phyloP scores from a whole-genome alignment of 2,888 invertebrate genomes.

The Cantharis nigra region DNA sequence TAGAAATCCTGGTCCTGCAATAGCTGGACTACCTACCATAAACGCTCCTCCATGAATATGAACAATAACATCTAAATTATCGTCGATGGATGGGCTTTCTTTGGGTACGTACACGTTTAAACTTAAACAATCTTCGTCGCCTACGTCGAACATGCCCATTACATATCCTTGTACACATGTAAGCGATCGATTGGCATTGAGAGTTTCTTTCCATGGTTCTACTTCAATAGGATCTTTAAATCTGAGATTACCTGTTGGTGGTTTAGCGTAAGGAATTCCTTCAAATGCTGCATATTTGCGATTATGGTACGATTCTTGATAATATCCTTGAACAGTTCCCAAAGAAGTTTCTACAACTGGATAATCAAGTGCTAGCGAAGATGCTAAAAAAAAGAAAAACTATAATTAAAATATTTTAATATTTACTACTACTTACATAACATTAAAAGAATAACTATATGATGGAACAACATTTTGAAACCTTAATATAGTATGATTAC shows the following conservation, averaged over 20 bases:
- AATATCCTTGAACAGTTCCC: slow-evolving; percentile 36
- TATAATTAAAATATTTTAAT: no score
- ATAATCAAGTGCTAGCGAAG: not conserved
- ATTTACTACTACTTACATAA: no score
- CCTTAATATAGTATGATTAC: no score
- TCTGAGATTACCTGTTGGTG: slow-evolving; percentile 40
- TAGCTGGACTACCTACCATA: not conserved
- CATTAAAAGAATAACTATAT: no score
- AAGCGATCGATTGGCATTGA: slow-evolving; percentile 41
- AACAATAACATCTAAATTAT: slow-evolving; percentile 16
- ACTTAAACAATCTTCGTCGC: slow-evolving; percentile 14
- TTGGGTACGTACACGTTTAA: slow-evolving; percentile 16
- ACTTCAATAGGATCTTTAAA: slow-evolving; percentile 36
- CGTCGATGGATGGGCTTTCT: not conserved
- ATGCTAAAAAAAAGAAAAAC: no score
- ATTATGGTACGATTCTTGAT: slow-evolving; percentile 37
- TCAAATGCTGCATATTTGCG: slow-evolving; percentile 40
- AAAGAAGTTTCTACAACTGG: slow-evolving; percentile 3
- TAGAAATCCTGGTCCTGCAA: slow-evolving; percentile 2
- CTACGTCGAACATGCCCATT: slow-evolving; percentile 6
- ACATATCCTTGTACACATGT: slow-evolving; percentile 36
- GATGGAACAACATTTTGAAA: no score
- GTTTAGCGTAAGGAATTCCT: slow-evolving; percentile 43
- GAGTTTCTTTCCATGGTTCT: not conserved
- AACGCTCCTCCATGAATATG: slow-evolving; percentile 16